Conservation (phyloP, 2,888 invertebrate species). For the Polydrusus cervinus region DNA sequence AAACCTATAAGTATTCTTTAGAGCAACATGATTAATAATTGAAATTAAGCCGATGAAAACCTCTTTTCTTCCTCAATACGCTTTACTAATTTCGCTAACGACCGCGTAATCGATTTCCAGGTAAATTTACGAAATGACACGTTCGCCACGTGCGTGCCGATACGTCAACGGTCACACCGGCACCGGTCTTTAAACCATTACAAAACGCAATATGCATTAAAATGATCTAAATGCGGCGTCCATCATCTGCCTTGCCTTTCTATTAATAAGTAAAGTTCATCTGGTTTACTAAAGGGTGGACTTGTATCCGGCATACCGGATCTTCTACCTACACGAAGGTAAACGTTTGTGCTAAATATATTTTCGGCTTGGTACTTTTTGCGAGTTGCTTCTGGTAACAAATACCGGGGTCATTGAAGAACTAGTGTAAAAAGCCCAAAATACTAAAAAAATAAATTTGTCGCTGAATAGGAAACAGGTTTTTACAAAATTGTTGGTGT, state of each 20-base stretch:
- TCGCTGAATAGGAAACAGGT: too few species aligned
- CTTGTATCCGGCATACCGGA: conserved; percentile 57
- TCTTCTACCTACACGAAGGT: conserved; percentile 55
- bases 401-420: too few species aligned
- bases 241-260: conserved; percentile 57
- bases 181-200: conserved; percentile 43
- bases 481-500: too few species aligned
- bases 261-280: conserved; percentile 59
- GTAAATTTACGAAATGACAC: conserved; percentile 35
- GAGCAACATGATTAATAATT: not conserved
- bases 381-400: not conserved
- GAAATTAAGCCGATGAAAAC: not conserved
- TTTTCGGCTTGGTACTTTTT: conserved; percentile 5
- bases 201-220: conserved; percentile 58
- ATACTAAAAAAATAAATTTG: too few species aligned
- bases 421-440: too few species aligned
- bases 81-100: conserved; percentile 36
- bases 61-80: conserved; percentile 7
- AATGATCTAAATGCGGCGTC: conserved; percentile 62
- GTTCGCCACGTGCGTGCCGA: conserved; percentile 29
- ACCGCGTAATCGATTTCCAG: conserved; percentile 37
- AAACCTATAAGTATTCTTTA: too few species aligned
- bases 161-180: conserved; percentile 35
- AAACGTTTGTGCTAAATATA: conserved; percentile 17
- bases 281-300: conserved; percentile 51